Percentiles rank a stretch among this genome's conserved stretches.
These are phyloP conservation scores for Oryzias javanicus DNA, from an alignment of 2,113 vertebrate species.

Conservation along the genomic window DNA sequence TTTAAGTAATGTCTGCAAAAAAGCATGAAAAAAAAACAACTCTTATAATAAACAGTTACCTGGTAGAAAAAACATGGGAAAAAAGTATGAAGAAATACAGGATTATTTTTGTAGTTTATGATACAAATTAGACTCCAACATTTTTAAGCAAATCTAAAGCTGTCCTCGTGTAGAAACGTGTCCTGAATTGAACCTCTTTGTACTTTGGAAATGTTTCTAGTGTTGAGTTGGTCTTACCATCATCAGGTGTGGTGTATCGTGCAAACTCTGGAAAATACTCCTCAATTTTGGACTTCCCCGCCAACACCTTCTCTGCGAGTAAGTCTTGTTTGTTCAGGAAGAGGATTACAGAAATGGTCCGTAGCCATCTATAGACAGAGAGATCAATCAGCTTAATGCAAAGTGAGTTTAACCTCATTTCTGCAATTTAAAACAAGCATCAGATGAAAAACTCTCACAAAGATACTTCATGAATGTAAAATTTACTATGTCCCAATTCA, in stretches of 20 bases:
- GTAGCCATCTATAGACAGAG: slow-evolving; percentile 87
- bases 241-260: slow-evolving; percentile 98
- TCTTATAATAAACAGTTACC: too few species aligned
- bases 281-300: slow-evolving; percentile 98
- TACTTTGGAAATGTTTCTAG: neutral
- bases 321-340: slow-evolving; percentile 99
- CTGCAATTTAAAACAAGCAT: neutral
- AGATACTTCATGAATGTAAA: too few species aligned
- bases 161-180: neutral
- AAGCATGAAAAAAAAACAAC: too few species aligned
- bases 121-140: too few species aligned
- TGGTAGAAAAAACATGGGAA: too few species aligned
- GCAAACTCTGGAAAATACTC: slow-evolving; percentile 98
- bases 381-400: slow-evolving; percentile 15
- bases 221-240: slow-evolving; percentile 77
- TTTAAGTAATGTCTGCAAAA: too few species aligned
- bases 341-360: slow-evolving; percentile 99
- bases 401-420: neutral
- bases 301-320: slow-evolving; percentile 96
- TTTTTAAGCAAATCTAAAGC: neutral
- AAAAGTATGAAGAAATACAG: too few species aligned
- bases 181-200: neutral
- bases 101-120: too few species aligned
- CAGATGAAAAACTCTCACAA: too few species aligned
- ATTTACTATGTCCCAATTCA: too few species aligned